phyloP scores from a whole-genome alignment of 2,797 vertebrate genomes.

The Limnodromus scolopaceus region DNA sequence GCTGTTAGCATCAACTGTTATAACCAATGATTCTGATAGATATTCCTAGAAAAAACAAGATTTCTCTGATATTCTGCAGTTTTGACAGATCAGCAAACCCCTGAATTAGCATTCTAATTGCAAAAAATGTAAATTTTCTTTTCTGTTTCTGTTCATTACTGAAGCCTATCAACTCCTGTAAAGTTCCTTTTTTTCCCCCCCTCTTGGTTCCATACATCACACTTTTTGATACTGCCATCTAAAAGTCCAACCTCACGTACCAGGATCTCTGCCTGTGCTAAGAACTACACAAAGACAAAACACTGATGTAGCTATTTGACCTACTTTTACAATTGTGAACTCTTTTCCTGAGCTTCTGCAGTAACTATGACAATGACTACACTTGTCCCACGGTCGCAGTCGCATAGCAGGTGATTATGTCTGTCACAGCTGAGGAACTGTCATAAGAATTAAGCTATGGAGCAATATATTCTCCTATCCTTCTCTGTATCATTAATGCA shows the following conservation, averaged over 20 bases:
- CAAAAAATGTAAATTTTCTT: not conserved
- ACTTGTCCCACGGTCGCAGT: not conserved
- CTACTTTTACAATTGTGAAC: not conserved
- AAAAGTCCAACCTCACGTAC: not conserved
- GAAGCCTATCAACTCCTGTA: not conserved
- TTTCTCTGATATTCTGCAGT: not conserved
- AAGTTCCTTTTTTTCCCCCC: not conserved
- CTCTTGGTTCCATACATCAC: not conserved
- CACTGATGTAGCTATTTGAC: rapidly evolving
- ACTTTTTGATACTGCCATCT: not conserved
- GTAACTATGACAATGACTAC: not conserved
- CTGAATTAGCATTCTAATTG: not conserved
- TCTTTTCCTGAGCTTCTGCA: not conserved
- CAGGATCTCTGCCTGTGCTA: not conserved
- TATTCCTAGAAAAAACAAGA: not conserved
- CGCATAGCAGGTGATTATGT: not conserved
- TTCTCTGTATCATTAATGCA: not conserved
- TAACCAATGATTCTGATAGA: not conserved
- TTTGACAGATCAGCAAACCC: not conserved
- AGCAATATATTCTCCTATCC: not conserved
- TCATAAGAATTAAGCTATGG: not conserved
- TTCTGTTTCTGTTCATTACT: not conserved
- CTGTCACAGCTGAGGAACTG: not conserved
- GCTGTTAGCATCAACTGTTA: not conserved
- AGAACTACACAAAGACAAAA: not conserved